Evolutionary conservation across 53 echinoderm and acorn worm genomes (phyloP), one percentile per base, ranked within the genome.

Genomic region (Pentamera pediparva): DNA sequence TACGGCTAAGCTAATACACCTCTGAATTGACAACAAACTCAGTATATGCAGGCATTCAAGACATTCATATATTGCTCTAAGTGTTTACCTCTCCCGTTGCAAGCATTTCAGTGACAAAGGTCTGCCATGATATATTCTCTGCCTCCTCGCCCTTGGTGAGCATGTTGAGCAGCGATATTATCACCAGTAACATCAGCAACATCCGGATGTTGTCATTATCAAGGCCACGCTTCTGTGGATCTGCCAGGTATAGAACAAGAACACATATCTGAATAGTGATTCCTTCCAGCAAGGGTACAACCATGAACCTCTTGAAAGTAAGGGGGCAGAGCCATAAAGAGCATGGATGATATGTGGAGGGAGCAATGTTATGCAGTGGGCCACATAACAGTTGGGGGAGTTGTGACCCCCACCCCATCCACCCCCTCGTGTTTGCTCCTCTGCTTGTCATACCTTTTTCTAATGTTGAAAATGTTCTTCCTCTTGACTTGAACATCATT

Each of bases 1-100:
- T 18, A 13, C 27, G 20, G 2, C 10, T 6, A 0, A 27, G 19
- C n/a, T n/a, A 55, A 0, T 54, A 8, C 19, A 54, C 21, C 8
- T 8, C 28, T 22, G 28, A 53, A 41, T 18, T 28, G 28, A 33
- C 8, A 69, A 69, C 7, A 39, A 10, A 6, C 18, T 69, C 52
- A 69, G 43, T 32, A 31, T 5, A 34, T 24, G 29, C 3, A 17
- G 26, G 19, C n/a, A n/a, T n/a, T n/a, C n/a, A n/a, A n/a, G n/a
- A n/a, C n/a, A n/a, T n/a, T n/a, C n/a, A n/a, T n/a, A n/a, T n/a
- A n/a, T n/a, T n/a, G n/a, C n/a, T n/a, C n/a, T n/a, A n/a, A n/a
- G n/a, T 24, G 8, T 70, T 60, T 79, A 96, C 96, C 91, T 96
- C 96, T 82, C 96, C 96, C 64, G 90, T 96, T 25, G 86, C 83